Evolutionary conservation across 2,888 invertebrate species (phyloP).

Genomic region (Drosophila silvestris): DNA sequence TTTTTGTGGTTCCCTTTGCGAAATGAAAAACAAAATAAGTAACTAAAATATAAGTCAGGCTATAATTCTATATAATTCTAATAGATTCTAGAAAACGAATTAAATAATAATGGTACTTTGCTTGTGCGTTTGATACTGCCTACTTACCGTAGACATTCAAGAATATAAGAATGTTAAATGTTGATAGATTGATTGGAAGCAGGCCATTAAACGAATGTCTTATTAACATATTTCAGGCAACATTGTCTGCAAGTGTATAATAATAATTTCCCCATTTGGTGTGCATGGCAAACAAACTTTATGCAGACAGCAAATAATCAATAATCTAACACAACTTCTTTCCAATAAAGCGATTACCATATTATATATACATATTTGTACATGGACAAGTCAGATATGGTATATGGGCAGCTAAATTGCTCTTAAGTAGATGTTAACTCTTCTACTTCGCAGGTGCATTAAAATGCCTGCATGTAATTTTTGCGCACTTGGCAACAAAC

Average conservation of each 20-base stretch:
- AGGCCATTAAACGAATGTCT: not conserved
- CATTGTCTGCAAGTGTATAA: not conserved
- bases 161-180: not conserved
- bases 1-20: too few relatives aligned
- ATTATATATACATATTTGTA: not conserved
- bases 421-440: slow-evolving; percentile 48
- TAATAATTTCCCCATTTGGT: slow-evolving; percentile 6
- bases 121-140: too few relatives aligned
- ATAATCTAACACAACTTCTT: not conserved
- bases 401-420: slow-evolving; percentile 45
- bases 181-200: not conserved
- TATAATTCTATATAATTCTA: too few relatives aligned
- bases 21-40: too few relatives aligned
- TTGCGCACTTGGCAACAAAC: slow-evolving; percentile 66
- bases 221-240: not conserved
- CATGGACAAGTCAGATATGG: slow-evolving; percentile 10
- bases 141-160: not conserved
- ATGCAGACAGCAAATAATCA: slow-evolving; percentile 4
- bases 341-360: not conserved
- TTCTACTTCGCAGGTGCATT: slow-evolving; percentile 41
- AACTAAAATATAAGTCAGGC: too few relatives aligned
- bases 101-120: too few relatives aligned
- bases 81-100: too few relatives aligned
- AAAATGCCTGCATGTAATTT: slow-evolving; percentile 64
- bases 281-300: not conserved